These are phyloP conservation scores for Ceratina australensis DNA, from an alignment of 1,140 invertebrate species.

Conservation along the genomic window DNA sequence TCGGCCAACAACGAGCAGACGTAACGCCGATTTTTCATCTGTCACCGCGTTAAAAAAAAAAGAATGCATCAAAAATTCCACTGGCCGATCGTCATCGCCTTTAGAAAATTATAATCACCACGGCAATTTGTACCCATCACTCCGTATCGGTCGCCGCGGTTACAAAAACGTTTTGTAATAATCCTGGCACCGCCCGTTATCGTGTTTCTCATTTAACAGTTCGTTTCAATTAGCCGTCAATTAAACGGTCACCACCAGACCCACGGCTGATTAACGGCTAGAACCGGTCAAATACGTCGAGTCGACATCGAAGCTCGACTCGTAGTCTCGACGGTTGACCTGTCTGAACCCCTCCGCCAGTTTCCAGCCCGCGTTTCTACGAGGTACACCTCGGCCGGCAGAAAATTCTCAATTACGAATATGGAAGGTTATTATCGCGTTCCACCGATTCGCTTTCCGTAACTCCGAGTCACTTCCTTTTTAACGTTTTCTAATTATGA, in stretches of 20 bases:
- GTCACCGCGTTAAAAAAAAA: background rate
- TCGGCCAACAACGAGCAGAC: background rate
- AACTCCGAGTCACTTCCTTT: constrained; percentile 5
- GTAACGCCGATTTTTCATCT: background rate
- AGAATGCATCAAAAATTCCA: constrained; percentile 32
- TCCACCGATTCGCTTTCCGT: constrained; percentile 1
- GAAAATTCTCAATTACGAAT: constrained; percentile 37
- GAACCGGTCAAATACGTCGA: constrained; percentile 65
- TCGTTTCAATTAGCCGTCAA: constrained; percentile 66
- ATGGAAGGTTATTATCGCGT: constrained; percentile 34
- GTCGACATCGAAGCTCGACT: constrained; percentile 54
- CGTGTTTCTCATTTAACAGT: constrained; percentile 65
- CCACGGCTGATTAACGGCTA: constrained; percentile 60
- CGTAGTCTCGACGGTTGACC: constrained; percentile 35
- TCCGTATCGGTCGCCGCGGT: constrained; percentile 33
- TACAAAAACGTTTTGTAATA: constrained; percentile 61
- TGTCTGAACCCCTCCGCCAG: constrained; percentile 41
- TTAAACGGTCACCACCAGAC: constrained; percentile 58
- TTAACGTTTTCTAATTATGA: constrained; percentile 50
- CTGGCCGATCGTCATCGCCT: constrained; percentile 33
- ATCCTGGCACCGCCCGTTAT: constrained; percentile 56
- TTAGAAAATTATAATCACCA: constrained; percentile 22
- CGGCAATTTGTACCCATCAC: constrained; percentile 44
- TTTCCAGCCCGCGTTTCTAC: constrained; percentile 11
- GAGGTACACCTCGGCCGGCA: constrained; percentile 21